Conservation (phyloP, 2,797 vertebrate genomes). For the Huso huso region DNA sequence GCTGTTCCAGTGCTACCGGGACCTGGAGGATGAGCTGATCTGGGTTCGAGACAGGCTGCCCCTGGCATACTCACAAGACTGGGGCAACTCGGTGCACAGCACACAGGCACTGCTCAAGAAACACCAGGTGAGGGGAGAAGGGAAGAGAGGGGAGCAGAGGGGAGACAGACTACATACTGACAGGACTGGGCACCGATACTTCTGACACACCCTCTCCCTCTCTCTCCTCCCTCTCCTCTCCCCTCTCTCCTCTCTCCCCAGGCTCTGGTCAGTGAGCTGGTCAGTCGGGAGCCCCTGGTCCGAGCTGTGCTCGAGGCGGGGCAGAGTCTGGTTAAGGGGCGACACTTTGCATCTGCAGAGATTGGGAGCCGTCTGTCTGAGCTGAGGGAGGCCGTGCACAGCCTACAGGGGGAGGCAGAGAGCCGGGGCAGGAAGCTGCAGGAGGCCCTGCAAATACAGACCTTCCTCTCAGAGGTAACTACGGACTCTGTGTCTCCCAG, state of each 20-base stretch:
- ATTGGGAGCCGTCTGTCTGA: constrained; percentile 59
- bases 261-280: constrained; percentile 72
- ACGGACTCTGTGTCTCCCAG: not conserved
- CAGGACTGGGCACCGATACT: constrained; percentile 23
- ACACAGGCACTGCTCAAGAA: constrained; percentile 64
- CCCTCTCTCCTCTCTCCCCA: constrained; percentile 29
- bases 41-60: constrained; percentile 73
- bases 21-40: constrained; percentile 67
- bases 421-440: constrained; percentile 53
- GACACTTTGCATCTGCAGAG: constrained; percentile 62
- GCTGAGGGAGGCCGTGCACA: constrained; percentile 55
- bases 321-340: constrained; percentile 60
- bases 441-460: constrained; percentile 63
- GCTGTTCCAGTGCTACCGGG: constrained; percentile 72
- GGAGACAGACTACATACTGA: not conserved
- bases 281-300: constrained; percentile 55
- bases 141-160: not conserved
- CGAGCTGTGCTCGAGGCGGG: constrained; percentile 66
- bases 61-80: constrained; percentile 51
- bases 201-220: constrained; percentile 7
- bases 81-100: constrained; percentile 53
- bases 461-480: constrained; percentile 67
- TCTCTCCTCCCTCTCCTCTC: not conserved
- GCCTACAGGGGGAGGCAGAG: constrained; percentile 50
- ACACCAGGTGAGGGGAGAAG: constrained; percentile 60